phyloP scores from a whole-genome alignment of 2,113 vertebrate genomes.

The Gasterosteus aculeatus region DNA sequence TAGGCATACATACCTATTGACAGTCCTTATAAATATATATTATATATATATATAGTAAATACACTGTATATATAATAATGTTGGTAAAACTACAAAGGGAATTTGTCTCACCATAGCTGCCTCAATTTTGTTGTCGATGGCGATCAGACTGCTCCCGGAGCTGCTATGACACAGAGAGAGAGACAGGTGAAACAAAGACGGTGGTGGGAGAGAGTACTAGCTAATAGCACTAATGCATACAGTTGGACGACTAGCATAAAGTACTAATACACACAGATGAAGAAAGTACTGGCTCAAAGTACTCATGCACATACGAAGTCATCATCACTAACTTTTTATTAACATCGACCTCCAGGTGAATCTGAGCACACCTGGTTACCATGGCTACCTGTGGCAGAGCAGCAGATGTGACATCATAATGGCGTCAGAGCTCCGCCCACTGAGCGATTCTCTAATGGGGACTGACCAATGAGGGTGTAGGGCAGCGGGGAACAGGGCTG shows the following conservation, averaged over 20 bases:
- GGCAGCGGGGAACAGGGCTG: neutral
- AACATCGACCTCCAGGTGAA: neutral
- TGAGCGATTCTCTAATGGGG: neutral
- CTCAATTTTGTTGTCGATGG: constrained; percentile 87
- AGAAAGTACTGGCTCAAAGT: too few relatives aligned
- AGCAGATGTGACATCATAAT: constrained; percentile 55
- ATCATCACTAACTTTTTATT: too few relatives aligned
- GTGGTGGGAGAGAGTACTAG: neutral
- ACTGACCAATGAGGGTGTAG: constrained; percentile 30
- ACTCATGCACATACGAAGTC: too few relatives aligned
- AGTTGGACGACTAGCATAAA: neutral
- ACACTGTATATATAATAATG: too few relatives aligned
- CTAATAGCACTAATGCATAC: neutral
- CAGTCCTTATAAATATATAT: too few relatives aligned
- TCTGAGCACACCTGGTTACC: neutral
- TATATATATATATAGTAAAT: too few relatives aligned
- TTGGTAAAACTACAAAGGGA: neutral
- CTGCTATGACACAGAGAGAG: constrained; percentile 64
- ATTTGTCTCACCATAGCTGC: constrained; percentile 84
- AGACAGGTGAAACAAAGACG: neutral
- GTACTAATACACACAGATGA: too few relatives aligned
- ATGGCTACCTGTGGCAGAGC: constrained; percentile 62
- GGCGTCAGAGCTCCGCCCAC: constrained; percentile 29
- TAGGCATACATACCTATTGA: too few relatives aligned
- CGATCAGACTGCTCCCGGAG: constrained; percentile 77